Base-by-base conservation (phyloP, 1,140 invertebrate species). In the Diorhabda sublineata region DNA sequence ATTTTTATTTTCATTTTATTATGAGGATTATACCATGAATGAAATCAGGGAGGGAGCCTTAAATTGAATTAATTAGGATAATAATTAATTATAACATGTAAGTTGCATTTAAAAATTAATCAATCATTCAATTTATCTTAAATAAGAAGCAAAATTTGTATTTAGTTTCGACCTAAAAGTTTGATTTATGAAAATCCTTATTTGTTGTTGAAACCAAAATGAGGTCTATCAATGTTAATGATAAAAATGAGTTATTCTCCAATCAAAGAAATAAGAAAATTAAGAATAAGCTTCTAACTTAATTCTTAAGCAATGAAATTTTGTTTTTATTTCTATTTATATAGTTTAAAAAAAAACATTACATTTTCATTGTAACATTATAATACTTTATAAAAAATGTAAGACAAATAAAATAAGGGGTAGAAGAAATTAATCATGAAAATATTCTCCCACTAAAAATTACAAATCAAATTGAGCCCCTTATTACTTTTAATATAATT, bases 11-110 rank as follows among this genome's bases (percentile, higher is more conserved):
- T 83, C 70, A 83, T 87, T 80, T 77, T 87, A 81, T 73, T 86
- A 74, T 71, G 84, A 70, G 85, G 87, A 5, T 58, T 88, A 70
- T 84, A 83, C 62, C 81, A 85, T 81, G 87, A 88, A 85, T 88
- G 85, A 87, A 83, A 84, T 71, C 83, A 87, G 84, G 86, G 85
- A 87, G 84, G 86, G 85, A 66, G 83, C 85, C 76, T 71, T 87
- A 80, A 83, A 86, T 71, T 87, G 85, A 86, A 80, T 78, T 65
- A 80, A 81, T 73, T 83, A 84, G 83, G 82, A 83, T 83, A 82
- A 81, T 86, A 87, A 83, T 87, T 87, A 84, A 82, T 67, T 77
- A 86, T 85, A 87, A 87, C 82, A 86, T 85, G 85, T 86, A 80
- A 85, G 82, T 87, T 87, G 84, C 85, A 86, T 77, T 84, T 79